Base-by-base conservation (phyloP, 1,140 invertebrate species). In the Holcopasites calliopsidis region DNA sequence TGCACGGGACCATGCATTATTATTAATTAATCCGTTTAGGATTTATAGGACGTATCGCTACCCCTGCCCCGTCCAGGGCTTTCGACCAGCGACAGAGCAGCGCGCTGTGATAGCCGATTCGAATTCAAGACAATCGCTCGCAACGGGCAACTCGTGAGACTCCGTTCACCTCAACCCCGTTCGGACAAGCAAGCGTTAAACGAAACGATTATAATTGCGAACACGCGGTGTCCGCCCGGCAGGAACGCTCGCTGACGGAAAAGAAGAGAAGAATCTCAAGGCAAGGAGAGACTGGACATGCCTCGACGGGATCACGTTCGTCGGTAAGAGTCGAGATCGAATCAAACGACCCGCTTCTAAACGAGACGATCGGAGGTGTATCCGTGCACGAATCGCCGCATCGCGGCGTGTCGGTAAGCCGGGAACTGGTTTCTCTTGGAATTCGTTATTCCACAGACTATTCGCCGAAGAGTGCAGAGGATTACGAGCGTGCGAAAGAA, bases 21-120 rank as follows among this genome's bases (percentile, higher is more conserved):
- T 83, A 83, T 83, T 83, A 83, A 83, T 83, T 83, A 83, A 83
- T 83, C 82, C 72, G 82, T 83, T 83, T 83, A 83, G 77, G 72
- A 83, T 83, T 76, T 83, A 83, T 83, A 79, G 76, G 71, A 66
- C 54, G 61, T 58, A 82, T 83, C 71, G 80, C 38, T 21, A 58
- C 35, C 54, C 54, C 16, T 76, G 66, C 54, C 66, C 66, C 5
- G 18, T 33, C 26, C 74, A 38, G 52, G 60, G 40, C 44, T 62
- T 42, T 33, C 16, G n/a, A n/a, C 40, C 21, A 21, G 35, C 35
- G 18, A 18, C 33, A 55, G 11, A 40, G n/a, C 18, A 42, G 42
- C 18, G 28, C 42, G 26, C 31, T 21, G 23, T 26, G 42, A 26
- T 54, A 47, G 38, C 64, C 33, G 52, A 54, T 54, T 18, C 26